Evolutionary conservation across 2,888 invertebrate genomes (phyloP).

Genomic region (Drosophila fungiperda): DNA sequence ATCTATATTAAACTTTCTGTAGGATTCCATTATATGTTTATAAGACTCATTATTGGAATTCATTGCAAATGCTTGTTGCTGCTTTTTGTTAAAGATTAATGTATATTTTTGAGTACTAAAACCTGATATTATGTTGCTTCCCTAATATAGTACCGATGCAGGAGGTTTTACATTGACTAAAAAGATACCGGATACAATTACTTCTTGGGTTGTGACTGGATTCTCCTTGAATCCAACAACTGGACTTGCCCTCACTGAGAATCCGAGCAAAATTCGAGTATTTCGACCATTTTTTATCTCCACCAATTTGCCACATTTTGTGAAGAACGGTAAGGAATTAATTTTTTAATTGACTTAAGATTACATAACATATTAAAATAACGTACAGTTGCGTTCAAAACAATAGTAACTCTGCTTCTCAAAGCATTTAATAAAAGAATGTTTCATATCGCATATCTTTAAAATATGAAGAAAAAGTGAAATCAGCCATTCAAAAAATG

Average conservation of each 20-base stretch:
- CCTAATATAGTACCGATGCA: slow-evolving; percentile 64
- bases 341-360: not conserved
- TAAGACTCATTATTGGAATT: slow-evolving; percentile 2
- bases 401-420: not conserved
- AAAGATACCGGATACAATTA: slow-evolving; percentile 92
- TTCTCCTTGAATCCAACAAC: slow-evolving; percentile 91
- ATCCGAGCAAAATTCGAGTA: slow-evolving; percentile 89
- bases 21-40: not conserved
- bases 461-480: not conserved
- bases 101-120: not conserved
- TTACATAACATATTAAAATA: not conserved
- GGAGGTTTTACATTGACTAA: slow-evolving; percentile 82
- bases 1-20: not conserved
- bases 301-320: slow-evolving; percentile 94
- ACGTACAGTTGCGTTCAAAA: not conserved
- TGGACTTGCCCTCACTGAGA: slow-evolving; percentile 91
- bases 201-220: slow-evolving; percentile 93
- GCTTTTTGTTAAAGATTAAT: slow-evolving; percentile 1
- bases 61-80: slow-evolving; percentile 22
- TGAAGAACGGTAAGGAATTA: slow-evolving; percentile 92
- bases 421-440: not conserved
- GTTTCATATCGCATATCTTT: not conserved
- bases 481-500: not conserved
- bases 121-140: slow-evolving; percentile 3
- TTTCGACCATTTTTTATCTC: slow-evolving; percentile 94